Percentiles rank a stretch among this genome's conserved stretches.
These are phyloP conservation scores for Callocephalon fimbriatum DNA, from an alignment of 2,113 vertebrate genomes.

Conservation along the genomic window DNA sequence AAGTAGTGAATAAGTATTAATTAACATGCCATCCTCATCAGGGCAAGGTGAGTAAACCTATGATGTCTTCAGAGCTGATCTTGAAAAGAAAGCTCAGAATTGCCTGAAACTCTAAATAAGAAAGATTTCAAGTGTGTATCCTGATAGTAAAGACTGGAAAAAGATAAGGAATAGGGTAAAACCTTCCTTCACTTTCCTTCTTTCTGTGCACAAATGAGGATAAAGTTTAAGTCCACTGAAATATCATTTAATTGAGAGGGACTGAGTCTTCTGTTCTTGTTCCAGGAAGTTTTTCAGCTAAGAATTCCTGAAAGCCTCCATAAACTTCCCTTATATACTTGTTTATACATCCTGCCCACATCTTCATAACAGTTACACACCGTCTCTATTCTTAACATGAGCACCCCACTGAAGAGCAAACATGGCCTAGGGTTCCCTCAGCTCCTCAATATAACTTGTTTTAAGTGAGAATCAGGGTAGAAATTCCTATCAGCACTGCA, in stretches of 20 bases:
- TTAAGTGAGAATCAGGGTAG: background rate
- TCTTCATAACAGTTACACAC: background rate
- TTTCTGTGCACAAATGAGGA: rapidly evolving
- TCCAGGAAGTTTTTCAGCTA: background rate
- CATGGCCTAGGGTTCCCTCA: background rate
- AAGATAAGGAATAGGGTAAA: background rate
- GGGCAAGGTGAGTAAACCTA: background rate
- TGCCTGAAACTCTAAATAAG: background rate
- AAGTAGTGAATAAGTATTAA: background rate
- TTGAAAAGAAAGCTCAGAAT: background rate
- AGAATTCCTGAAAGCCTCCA: background rate
- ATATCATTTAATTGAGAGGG: background rate
- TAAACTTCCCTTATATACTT: background rate
- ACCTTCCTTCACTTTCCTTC: background rate
- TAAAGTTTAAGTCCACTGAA: background rate
- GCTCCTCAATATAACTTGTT: rapidly evolving
- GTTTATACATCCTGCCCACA: background rate
- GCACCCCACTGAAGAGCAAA: background rate
- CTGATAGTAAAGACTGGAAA: background rate
- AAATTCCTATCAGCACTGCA: background rate
- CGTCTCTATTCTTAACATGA: background rate
- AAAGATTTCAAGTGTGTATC: background rate
- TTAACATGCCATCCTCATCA: background rate
- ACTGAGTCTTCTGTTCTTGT: background rate
- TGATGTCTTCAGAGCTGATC: background rate